These are phyloP conservation scores for Syngnathoides biaculeatus DNA, from an alignment of 2,113 vertebrate genomes.

Conservation along the genomic window DNA sequence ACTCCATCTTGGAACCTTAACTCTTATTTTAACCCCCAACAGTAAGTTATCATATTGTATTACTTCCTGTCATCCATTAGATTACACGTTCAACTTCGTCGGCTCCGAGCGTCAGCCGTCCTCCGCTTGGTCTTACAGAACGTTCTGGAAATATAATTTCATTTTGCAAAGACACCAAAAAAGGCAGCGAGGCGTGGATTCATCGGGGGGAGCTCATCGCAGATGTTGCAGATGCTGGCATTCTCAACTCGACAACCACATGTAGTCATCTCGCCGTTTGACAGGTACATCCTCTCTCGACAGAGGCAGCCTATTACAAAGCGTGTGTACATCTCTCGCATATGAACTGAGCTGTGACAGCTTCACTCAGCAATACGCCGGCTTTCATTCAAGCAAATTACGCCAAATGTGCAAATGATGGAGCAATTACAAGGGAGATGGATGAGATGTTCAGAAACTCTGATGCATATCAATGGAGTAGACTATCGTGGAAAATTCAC, in stretches of 20 bases:
- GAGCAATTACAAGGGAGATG: background rate
- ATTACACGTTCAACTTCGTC: background rate
- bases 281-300: conserved; percentile 5
- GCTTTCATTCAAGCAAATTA: background rate
- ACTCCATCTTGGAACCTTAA: too few species aligned
- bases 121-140: background rate
- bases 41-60: too few species aligned
- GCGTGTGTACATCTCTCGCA: background rate
- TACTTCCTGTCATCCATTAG: too few species aligned
- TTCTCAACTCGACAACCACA: background rate
- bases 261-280: conserved; percentile 7
- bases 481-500: background rate
- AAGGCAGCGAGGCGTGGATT: conserved; percentile 2
- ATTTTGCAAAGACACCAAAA: conserved; percentile 2
- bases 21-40: too few species aligned
- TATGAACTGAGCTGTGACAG: background rate
- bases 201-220: background rate
- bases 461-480: background rate
- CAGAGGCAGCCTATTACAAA: background rate
- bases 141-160: background rate
- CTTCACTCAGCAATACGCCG: background rate
- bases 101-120: background rate
- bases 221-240: conserved; percentile 3
- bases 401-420: background rate
- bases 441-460: background rate